A percentile compares a stretch with the other conserved stretches of the same genome.
Evolutionary conservation across 1,140 invertebrate species (phyloP).

Genomic region (Harlomillsia oculata): DNA sequence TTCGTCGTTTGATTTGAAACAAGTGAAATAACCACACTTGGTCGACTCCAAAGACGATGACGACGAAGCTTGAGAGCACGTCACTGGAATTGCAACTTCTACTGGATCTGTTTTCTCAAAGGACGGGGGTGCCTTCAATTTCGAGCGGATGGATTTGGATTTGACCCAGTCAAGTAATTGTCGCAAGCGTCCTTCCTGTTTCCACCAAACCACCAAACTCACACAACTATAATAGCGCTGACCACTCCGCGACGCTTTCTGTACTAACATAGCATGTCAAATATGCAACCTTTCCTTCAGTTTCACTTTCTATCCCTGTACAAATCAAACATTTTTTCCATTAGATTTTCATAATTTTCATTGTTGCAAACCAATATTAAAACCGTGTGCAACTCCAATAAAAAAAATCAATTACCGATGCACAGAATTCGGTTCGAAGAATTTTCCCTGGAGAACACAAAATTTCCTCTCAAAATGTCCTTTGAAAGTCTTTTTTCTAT

Average conservation of each 20-base stretch:
- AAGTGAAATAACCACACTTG: too few species aligned
- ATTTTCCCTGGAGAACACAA: too few species aligned
- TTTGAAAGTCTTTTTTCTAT: too few species aligned
- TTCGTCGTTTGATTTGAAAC: too few species aligned
- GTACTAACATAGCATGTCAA: slow-evolving; percentile 14
- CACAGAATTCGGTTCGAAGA: too few species aligned
- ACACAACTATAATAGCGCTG: slow-evolving; percentile 10
- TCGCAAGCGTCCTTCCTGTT: background rate
- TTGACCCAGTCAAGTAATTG: slow-evolving; percentile 6
- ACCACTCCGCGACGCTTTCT: slow-evolving; percentile 9
- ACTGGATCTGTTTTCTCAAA: background rate
- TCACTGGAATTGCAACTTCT: background rate
- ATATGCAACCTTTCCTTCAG: background rate
- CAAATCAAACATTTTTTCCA: too few species aligned
- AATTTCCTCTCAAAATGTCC: too few species aligned
- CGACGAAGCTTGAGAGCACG: background rate
- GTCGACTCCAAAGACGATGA: background rate
- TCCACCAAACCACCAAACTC: slow-evolving; percentile 5
- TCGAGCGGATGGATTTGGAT: background rate
- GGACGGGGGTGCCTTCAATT: background rate
- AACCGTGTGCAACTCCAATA: too few species aligned
- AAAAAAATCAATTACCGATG: too few species aligned
- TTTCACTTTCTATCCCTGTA: background rate
- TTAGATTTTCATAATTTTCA: too few species aligned
- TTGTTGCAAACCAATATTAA: too few species aligned